Conservation (phyloP, 2,113 vertebrate genomes). For the Hucho hucho region DNA sequence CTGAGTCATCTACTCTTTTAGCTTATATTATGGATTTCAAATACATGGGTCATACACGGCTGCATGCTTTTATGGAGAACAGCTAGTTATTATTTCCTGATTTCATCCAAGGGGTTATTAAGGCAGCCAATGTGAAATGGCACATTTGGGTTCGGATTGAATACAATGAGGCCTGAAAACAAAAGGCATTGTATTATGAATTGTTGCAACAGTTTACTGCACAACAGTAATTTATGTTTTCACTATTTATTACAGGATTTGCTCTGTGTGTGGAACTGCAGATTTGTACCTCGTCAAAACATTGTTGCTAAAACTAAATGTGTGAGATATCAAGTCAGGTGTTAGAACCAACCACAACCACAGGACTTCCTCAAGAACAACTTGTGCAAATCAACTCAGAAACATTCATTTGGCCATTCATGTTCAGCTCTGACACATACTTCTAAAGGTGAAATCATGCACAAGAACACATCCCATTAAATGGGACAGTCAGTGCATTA, state of each 20-base stretch:
- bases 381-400: background rate
- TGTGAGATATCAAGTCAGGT: background rate
- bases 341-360: background rate
- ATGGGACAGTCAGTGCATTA: slow-evolving; percentile 1
- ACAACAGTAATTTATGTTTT: background rate
- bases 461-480: background rate
- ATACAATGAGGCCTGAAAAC: background rate
- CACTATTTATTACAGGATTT: too few relatives aligned
- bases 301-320: background rate
- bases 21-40: slow-evolving; percentile 2
- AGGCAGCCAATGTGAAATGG: slow-evolving; percentile 11
- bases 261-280: background rate
- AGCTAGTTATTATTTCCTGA: background rate
- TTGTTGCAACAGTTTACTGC: background rate
- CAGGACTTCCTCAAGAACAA: background rate
- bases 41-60: background rate
- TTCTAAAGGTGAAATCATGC: background rate
- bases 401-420: background rate
- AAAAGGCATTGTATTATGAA: background rate
- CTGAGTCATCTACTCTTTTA: background rate
- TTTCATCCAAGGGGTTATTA: slow-evolving; percentile 4
- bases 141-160: background rate
- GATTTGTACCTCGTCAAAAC: background rate
- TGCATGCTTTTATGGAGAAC: slow-evolving; percentile 6
- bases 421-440: background rate